Evolutionary conservation across 2,888 invertebrate species (phyloP).

Genomic region (Gibbula magus): DNA sequence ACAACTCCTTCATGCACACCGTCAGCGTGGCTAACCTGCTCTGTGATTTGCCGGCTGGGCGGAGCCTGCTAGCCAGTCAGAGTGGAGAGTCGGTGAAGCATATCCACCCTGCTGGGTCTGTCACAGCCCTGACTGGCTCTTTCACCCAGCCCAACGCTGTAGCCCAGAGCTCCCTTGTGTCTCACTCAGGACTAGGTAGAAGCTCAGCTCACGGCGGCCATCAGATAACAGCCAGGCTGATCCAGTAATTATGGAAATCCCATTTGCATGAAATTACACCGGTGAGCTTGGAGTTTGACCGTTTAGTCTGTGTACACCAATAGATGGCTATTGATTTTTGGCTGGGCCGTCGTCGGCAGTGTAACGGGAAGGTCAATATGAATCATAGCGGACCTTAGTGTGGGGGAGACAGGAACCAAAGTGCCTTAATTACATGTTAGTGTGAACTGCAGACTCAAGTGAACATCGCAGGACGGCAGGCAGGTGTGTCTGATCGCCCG

Average conservation of each 20-base stretch:
- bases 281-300: constrained; percentile 22
- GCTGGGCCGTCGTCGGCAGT: not conserved
- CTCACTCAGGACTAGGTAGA: not conserved
- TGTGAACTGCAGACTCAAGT: constrained; percentile 3
- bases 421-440: constrained; percentile 22
- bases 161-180: not conserved
- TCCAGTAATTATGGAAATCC: constrained; percentile 23
- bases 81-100: not conserved
- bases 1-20: constrained; percentile 14
- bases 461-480: constrained; percentile 15
- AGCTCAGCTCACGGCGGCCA: not conserved
- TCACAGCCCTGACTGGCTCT: constrained; percentile 1
- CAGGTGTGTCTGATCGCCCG: not conserved
- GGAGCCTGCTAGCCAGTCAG: constrained; percentile 1
- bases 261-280: constrained; percentile 21
- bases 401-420: constrained; percentile 5
- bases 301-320: constrained; percentile 21
- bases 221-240: constrained; percentile 21
- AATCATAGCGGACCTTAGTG: constrained; percentile 5
- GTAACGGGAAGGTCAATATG: constrained; percentile 13
- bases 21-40: not conserved
- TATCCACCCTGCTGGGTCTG: constrained; percentile 10
- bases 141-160: not conserved
- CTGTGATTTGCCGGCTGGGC: constrained; percentile 13
- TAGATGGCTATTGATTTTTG: constrained; percentile 21